Evolutionary conservation across 2,888 invertebrate species (phyloP).

Genomic region (Heteromyza rotundicornis): DNA sequence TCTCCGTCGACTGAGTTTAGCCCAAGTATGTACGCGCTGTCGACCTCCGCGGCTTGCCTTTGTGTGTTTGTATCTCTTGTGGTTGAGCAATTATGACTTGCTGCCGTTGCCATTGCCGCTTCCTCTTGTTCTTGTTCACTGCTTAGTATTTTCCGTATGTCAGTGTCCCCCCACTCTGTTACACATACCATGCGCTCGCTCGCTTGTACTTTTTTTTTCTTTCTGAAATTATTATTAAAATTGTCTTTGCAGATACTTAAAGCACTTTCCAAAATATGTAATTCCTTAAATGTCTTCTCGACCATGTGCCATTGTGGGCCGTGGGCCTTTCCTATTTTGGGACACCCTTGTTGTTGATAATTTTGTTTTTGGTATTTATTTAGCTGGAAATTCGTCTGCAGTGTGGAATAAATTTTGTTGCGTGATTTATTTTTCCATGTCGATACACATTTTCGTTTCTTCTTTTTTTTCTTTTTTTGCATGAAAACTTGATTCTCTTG

Average conservation of each 20-base stretch:
- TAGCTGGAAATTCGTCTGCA: constrained; percentile 40
- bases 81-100: constrained; percentile 24
- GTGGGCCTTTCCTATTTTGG: constrained; percentile 3
- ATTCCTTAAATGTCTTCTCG: constrained; percentile 12
- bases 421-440: neutral
- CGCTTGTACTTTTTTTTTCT: neutral
- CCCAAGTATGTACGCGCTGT: neutral
- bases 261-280: constrained; percentile 27
- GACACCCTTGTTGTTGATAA: constrained; percentile 8
- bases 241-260: constrained; percentile 8
- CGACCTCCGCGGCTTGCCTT: constrained; percentile 19
- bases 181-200: too few species aligned
- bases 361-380: constrained; percentile 32
- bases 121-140: neutral
- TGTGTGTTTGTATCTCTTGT: constrained; percentile 7
- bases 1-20: neutral
- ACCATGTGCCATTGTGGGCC: constrained; percentile 1
- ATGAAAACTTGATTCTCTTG: neutral
- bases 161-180: too few species aligned
- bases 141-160: neutral
- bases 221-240: neutral
- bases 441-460: neutral
- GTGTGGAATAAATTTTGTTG: constrained; percentile 33
- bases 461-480: neutral
- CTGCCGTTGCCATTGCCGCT: neutral